Conservation (phyloP, 2,797 vertebrate genomes). For the Zalophus californianus region DNA sequence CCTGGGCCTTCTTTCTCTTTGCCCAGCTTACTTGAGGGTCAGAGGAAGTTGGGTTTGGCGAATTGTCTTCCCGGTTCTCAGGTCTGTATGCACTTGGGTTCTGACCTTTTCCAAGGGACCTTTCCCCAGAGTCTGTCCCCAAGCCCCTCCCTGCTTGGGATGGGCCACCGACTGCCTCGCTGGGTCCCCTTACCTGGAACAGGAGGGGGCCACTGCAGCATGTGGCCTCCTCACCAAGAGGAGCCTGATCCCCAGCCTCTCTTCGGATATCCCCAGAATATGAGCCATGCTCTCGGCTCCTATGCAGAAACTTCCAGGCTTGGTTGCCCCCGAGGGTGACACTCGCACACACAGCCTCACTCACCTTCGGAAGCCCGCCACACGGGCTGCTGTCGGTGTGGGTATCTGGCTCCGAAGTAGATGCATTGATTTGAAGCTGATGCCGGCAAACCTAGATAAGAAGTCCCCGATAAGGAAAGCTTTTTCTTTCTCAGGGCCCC, state of each 20-base stretch:
- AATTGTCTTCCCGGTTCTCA: not conserved
- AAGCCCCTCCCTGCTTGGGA: not conserved
- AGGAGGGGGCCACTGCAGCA: not conserved
- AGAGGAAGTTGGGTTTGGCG: not conserved
- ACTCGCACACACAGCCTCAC: too few species aligned
- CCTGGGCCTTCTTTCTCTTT: not conserved
- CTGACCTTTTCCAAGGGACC: not conserved
- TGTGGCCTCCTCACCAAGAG: not conserved
- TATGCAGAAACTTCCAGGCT: fast-evolving
- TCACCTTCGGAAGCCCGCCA: fast-evolving
- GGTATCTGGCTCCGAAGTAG: not conserved
- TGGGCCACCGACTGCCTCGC: not conserved
- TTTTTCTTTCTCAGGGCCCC: not conserved
- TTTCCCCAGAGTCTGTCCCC: not conserved
- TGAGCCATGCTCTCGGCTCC: fast-evolving
- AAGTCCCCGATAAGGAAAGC: not conserved
- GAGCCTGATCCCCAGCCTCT: not conserved
- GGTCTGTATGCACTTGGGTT: not conserved
- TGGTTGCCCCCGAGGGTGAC: not conserved
- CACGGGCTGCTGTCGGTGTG: fast-evolving
- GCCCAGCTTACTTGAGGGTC: not conserved
- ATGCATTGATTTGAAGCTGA: fast-evolving
- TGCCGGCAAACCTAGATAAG: fast-evolving
- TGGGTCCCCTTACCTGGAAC: not conserved
- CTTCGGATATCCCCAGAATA: not conserved